These are phyloP conservation scores for Scolopax mira DNA, from an alignment of 2,113 vertebrate genomes.

Conservation along the genomic window DNA sequence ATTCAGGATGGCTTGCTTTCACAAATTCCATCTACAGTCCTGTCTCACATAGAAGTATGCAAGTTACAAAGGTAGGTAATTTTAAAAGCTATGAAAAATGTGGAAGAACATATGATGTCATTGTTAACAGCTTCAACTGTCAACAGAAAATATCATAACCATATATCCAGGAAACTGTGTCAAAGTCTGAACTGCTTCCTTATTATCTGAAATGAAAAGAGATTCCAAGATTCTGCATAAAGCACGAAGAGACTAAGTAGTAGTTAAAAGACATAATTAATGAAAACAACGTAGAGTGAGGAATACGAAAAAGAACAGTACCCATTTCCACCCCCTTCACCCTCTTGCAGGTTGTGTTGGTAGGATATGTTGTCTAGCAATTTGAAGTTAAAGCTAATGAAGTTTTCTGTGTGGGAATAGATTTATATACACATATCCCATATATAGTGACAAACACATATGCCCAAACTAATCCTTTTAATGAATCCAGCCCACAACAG, in stretches of 20 bases:
- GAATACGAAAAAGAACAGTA: not conserved
- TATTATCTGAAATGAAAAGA: not conserved
- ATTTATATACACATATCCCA: not conserved
- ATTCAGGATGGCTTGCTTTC: not conserved
- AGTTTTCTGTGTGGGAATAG: constrained; percentile 10
- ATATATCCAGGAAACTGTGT: not conserved
- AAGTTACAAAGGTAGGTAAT: not conserved
- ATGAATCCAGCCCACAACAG: not conserved
- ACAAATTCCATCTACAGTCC: not conserved
- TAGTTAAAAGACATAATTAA: not conserved
- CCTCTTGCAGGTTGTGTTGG: not conserved
- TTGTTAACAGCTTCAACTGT: not conserved
- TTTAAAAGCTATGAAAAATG: not conserved
- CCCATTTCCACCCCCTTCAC: not conserved
- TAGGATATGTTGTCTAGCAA: not conserved
- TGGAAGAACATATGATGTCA: not conserved
- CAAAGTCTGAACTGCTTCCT: not conserved
- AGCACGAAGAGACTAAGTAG: not conserved
- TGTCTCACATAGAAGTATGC: not conserved
- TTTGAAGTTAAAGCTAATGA: not conserved
- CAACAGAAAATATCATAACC: not conserved
- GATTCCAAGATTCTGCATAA: not conserved
- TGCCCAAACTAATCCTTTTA: constrained; percentile 30
- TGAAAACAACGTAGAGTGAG: not conserved
- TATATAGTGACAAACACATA: constrained; percentile 28